Evolutionary conservation across 2,113 vertebrate genomes (phyloP), one percentile per base, ranked within the genome.

Genomic region (Aix galericulata): DNA sequence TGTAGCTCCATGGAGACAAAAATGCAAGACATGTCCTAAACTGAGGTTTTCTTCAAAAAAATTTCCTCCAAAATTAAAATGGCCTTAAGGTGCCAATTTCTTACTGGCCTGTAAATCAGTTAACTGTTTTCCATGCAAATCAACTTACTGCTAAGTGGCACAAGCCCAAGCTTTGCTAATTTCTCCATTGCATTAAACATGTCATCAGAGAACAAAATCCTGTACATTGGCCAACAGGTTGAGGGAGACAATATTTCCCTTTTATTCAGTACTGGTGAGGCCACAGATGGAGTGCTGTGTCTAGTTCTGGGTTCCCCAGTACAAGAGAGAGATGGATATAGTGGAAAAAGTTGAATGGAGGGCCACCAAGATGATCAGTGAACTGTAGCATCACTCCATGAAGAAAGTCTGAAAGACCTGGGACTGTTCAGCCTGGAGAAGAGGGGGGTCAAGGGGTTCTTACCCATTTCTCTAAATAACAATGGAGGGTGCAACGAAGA

Each of bases 291-390:
- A 66, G 14, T 82, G 2, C 6, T 62, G 10, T 56, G 29, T 66
- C 27, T 8, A 12, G 29, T 38, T 92, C 40, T 85, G 14, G 44
- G 29, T 18, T 84, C 12, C 48, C 16, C n/a, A 46, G 17, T 56
- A 40, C 17, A 44, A 34, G 20, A 86, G 8, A 67, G 11, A 21
- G 2, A 5, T 8, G 6, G 42, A 6, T 12, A 2, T 40, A 17
- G 6, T 64, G n/a, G 38, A 66, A 27, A 73, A 10, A 74, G 1
- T 23, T 1, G 2, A 64, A 20, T 5, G 18, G 69, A 80, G 36
- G n/a, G 46, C 1, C 0, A 11, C 0, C 1, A 52, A 74, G 8
- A 16, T 55, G 20, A 12, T 56, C 58, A 76, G 40, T n/a, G 7
- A 6, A 26, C 38, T 69, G 48, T 25, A 74, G 31, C 2, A 2